A percentile compares a stretch with the other conserved stretches of the same genome.
Evolutionary conservation across 2,888 invertebrate species (phyloP).

Genomic region (Lycocerus yunnanus): DNA sequence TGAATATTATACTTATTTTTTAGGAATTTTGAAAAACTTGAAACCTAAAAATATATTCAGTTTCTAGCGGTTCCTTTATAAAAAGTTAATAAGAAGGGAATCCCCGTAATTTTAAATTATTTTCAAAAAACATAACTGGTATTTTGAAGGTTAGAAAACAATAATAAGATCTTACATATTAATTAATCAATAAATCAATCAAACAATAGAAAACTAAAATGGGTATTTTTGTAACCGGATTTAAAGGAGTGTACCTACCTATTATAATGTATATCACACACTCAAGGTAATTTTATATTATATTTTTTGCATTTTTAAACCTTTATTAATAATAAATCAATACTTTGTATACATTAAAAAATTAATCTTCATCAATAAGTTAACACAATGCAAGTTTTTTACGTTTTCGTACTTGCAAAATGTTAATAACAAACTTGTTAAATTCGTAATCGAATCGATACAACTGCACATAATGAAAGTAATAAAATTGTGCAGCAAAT

Average conservation of each 20-base stretch:
- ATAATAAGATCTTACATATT: background rate
- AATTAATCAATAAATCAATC: background rate
- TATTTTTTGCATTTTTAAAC: background rate
- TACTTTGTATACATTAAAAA: background rate
- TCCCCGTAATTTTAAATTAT: background rate
- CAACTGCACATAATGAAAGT: background rate
- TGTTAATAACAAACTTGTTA: background rate
- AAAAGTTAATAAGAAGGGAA: background rate
- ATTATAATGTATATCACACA: background rate
- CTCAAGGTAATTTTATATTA: background rate
- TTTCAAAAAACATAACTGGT: background rate
- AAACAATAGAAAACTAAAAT: background rate
- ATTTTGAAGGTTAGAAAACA: too few relatives aligned
- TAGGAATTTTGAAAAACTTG: too few relatives aligned
- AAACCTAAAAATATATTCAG: too few relatives aligned
- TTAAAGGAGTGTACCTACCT: background rate
- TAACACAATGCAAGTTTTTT: background rate
- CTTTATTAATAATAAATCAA: background rate
- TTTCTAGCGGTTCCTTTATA: too few relatives aligned
- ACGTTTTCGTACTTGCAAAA: background rate
- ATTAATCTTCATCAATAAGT: background rate
- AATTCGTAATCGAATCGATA: background rate
- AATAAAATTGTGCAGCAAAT: background rate
- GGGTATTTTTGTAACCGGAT: background rate
- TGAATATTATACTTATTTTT: too few relatives aligned